These are phyloP conservation scores for Drosophila trapezifrons DNA, from an alignment of 1,140 invertebrate species.

Conservation along the genomic window DNA sequence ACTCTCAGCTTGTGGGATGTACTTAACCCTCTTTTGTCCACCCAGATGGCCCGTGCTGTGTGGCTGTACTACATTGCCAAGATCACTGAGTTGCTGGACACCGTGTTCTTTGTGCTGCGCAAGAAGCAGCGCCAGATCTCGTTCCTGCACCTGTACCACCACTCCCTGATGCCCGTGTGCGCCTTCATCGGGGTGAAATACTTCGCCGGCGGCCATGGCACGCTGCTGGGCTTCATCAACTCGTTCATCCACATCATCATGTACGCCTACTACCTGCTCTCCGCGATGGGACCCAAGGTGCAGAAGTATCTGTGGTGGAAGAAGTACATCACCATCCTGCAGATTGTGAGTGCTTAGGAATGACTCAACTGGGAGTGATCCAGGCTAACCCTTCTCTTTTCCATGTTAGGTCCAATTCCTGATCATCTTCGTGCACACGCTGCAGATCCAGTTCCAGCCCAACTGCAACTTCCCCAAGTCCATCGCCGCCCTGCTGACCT, in stretches of 20 bases:
- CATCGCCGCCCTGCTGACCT: conserved; percentile 88
- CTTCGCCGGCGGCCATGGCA: conserved; percentile 90
- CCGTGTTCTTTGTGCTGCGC: conserved; percentile 92
- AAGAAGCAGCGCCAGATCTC: conserved; percentile 91
- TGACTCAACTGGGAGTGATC: background rate
- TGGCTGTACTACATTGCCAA: conserved; percentile 88
- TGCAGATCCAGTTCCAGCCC: conserved; percentile 86
- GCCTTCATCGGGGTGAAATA: conserved; percentile 94
- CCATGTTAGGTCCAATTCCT: conserved; percentile 91
- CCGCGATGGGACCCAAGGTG: conserved; percentile 91
- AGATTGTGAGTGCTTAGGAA: conserved; percentile 87
- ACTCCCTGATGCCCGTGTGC: conserved; percentile 89
- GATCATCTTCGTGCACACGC: conserved; percentile 89
- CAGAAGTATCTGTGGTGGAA: conserved; percentile 97
- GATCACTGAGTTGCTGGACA: conserved; percentile 88
- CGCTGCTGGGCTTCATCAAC: conserved; percentile 93
- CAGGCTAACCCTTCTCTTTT: conserved; percentile 1
- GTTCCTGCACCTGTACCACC: conserved; percentile 91
- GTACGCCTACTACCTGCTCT: conserved; percentile 93
- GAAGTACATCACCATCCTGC: conserved; percentile 93
- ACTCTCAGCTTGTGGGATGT: background rate
- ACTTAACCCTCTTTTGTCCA: background rate
- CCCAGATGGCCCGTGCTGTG: conserved; percentile 87
- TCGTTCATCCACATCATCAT: conserved; percentile 91
- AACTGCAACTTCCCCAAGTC: conserved; percentile 88